Percentiles rank a stretch among this genome's conserved stretches.
Evolutionary conservation across 2,888 invertebrate species (phyloP).

Genomic region (Scelioninae gen. 2): DNA sequence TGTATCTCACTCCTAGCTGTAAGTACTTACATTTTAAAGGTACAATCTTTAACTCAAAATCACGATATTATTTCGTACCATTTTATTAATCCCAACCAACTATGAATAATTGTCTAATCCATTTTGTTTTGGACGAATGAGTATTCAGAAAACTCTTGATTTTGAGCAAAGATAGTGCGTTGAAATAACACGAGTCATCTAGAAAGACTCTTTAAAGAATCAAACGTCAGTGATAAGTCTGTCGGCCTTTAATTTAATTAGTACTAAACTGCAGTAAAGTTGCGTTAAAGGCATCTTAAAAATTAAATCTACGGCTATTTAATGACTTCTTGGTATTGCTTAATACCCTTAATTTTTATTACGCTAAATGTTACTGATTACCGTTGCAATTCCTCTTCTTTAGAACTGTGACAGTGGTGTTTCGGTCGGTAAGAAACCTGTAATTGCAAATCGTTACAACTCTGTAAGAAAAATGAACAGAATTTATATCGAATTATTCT

Average conservation of each 20-base stretch:
- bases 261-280: constrained; percentile 43
- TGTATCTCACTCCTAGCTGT: constrained; percentile 58
- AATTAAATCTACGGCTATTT: constrained; percentile 40
- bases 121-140: constrained; percentile 1
- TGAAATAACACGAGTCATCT: constrained; percentile 65
- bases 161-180: constrained; percentile 46
- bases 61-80: not conserved
- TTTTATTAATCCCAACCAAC: not conserved
- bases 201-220: constrained; percentile 65
- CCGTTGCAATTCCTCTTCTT: constrained; percentile 1
- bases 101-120: not conserved
- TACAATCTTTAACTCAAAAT: constrained; percentile 48
- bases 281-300: constrained; percentile 35
- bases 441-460: too few relatives aligned
- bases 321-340: constrained; percentile 20
- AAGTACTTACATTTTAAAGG: constrained; percentile 47
- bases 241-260: constrained; percentile 48
- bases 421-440: constrained; percentile 12
- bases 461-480: too few relatives aligned
- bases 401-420: constrained; percentile 1
- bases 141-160: constrained; percentile 17
- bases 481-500: too few relatives aligned
- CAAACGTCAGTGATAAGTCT: constrained; percentile 66
- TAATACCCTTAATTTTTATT: constrained; percentile 34
- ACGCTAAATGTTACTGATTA: constrained; percentile 36